Evolutionary conservation across 2,113 vertebrate species (phyloP).

Genomic region (Aramus guarauna): DNA sequence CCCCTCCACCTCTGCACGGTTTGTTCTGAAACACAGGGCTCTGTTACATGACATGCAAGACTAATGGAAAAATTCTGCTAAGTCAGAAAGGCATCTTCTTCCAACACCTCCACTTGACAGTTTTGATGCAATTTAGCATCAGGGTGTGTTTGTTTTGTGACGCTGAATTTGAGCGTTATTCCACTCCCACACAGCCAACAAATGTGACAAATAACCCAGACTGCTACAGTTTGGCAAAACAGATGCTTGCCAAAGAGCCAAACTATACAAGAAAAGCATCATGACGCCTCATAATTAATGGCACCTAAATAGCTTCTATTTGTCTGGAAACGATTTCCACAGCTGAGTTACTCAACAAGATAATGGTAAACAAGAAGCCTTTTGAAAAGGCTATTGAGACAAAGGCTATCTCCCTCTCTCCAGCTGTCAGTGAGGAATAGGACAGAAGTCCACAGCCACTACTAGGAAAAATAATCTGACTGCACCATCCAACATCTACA

Average conservation of each 20-base stretch:
- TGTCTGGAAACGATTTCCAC: neutral
- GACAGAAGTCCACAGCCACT: neutral
- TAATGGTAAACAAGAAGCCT: neutral
- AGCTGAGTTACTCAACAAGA: neutral
- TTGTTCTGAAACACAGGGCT: neutral
- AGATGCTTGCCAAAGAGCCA: neutral
- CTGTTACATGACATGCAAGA: neutral
- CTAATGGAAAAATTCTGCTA: neutral
- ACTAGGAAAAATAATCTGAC: neutral
- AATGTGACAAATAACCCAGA: neutral
- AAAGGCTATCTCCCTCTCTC: neutral
- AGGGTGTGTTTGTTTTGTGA: neutral
- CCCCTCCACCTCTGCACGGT: neutral
- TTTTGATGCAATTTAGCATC: neutral
- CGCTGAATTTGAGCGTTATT: neutral
- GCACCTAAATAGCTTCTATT: neutral
- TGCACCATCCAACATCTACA: neutral
- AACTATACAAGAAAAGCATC: neutral
- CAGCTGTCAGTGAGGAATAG: neutral
- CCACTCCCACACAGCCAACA: neutral
- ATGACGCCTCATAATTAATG: neutral
- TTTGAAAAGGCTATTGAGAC: neutral
- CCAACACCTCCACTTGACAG: neutral
- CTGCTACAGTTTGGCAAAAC: neutral
- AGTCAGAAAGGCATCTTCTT: neutral